These are phyloP conservation scores for Macrotrachela quadricornifera DNA, from an alignment of 1,140 invertebrate genomes.

Conservation along the genomic window DNA sequence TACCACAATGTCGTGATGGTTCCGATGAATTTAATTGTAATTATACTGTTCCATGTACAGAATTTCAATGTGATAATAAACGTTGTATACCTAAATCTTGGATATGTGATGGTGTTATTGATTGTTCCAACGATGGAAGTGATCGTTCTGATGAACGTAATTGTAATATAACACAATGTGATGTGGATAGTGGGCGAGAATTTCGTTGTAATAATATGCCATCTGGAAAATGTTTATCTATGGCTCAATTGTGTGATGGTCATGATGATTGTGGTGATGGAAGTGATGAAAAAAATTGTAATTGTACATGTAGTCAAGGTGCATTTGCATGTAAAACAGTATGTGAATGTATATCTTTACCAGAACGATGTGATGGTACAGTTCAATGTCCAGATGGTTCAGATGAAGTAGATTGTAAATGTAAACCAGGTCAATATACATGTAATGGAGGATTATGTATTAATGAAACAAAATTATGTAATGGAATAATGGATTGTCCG, in stretches of 20 bases:
- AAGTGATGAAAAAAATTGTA: slow-evolving; percentile 8
- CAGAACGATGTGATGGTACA: slow-evolving; percentile 15
- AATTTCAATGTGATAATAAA: not conserved
- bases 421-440: slow-evolving; percentile 7
- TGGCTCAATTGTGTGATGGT: slow-evolving; percentile 7
- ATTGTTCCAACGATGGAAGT: not conserved
- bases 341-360: slow-evolving; percentile 14
- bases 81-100: slow-evolving; percentile 3
- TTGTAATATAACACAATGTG: slow-evolving; percentile 4
- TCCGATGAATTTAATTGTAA: not conserved
- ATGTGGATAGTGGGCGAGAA: not conserved
- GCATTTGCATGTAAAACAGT: not conserved
- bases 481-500: slow-evolving; percentile 26
- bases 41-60: not conserved
- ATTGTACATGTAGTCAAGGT: not conserved
- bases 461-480: slow-evolving; percentile 11
- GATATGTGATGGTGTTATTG: not conserved
- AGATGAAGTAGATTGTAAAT: slow-evolving; percentile 19
- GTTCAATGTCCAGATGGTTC: slow-evolving; percentile 19
- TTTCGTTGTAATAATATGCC: not conserved
- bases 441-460: slow-evolving; percentile 18
- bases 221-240: not conserved
- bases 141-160: slow-evolving; percentile 8
- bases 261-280: slow-evolving; percentile 11
- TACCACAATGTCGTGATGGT: not conserved